A percentile compares a stretch with the other conserved stretches of the same genome.
phyloP scores from a whole-genome alignment of 1,140 invertebrate species.

The Hylaeus volcanicus region DNA sequence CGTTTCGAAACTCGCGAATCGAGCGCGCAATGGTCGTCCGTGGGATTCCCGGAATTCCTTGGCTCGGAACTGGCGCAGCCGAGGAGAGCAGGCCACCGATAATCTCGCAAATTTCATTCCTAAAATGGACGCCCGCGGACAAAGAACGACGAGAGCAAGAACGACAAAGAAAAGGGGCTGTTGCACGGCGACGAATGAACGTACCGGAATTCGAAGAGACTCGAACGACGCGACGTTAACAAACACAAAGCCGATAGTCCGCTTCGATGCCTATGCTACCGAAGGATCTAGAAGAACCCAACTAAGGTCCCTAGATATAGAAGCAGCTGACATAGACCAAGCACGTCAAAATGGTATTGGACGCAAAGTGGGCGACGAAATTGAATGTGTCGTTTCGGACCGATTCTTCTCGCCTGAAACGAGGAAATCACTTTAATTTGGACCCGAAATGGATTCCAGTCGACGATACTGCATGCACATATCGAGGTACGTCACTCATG shows the following conservation, averaged over 20 bases:
- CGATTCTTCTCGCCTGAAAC: no score
- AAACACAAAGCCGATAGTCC: neutral
- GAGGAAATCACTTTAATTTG: no score
- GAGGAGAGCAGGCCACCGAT: conserved; percentile 19
- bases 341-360: no score
- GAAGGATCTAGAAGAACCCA: conserved; percentile 43
- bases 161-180: conserved; percentile 1
- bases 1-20: conserved; percentile 10
- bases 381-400: no score
- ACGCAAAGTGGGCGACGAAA: no score
- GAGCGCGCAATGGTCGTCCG: conserved; percentile 12
- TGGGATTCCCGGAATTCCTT: conserved; percentile 52
- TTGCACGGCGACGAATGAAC: conserved; percentile 37
- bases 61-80: conserved; percentile 38
- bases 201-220: conserved; percentile 31
- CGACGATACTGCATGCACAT: no score
- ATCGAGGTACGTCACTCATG: no score
- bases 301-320: no score
- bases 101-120: conserved; percentile 68
- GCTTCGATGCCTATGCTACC: neutral
- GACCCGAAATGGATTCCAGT: no score
- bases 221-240: neutral
- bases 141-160: conserved; percentile 7
- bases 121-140: conserved; percentile 59
- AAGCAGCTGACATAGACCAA: no score